Percentiles rank a stretch among this genome's conserved stretches.
Conservation (phyloP, 2,797 vertebrate species). For the Gallirallus australis region DNA sequence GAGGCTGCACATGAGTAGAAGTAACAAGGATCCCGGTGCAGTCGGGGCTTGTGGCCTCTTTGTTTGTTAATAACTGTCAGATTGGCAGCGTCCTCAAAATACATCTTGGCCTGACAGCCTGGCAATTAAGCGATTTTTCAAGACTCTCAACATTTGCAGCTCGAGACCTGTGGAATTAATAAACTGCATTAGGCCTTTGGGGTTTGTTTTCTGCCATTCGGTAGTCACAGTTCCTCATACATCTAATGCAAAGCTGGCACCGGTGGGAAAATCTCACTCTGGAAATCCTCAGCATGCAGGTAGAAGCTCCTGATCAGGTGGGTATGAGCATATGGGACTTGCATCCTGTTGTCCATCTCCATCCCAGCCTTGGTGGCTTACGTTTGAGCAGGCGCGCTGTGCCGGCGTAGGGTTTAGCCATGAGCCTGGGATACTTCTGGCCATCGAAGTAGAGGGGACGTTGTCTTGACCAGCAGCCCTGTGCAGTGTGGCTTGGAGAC, state of each 20-base stretch:
- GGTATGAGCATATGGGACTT: background rate
- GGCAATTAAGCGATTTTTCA: conserved; percentile 47
- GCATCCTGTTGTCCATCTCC: background rate
- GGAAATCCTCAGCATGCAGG: background rate
- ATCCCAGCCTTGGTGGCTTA: background rate
- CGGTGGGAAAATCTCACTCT: background rate
- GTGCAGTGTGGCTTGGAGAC: background rate
- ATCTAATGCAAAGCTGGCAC: background rate
- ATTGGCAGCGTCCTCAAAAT: conserved; percentile 57
- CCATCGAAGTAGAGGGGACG: background rate
- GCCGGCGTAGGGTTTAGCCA: fast-evolving
- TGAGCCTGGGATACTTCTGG: background rate
- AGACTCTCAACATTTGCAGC: background rate
- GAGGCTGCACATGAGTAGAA: conserved; percentile 80
- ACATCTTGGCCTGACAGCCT: conserved; percentile 33
- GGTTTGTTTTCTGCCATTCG: background rate
- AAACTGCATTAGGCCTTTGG: background rate
- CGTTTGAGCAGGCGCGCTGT: fast-evolving
- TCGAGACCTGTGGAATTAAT: conserved; percentile 53
- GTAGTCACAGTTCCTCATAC: background rate
- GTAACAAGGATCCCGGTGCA: conserved; percentile 72
- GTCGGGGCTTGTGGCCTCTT: conserved; percentile 79
- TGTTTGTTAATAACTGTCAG: conserved; percentile 68
- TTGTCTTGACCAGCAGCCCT: background rate
- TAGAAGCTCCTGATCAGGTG: background rate